Evolutionary conservation across 2,797 vertebrate species (phyloP).

Genomic region (Centropyge bicolor): DNA sequence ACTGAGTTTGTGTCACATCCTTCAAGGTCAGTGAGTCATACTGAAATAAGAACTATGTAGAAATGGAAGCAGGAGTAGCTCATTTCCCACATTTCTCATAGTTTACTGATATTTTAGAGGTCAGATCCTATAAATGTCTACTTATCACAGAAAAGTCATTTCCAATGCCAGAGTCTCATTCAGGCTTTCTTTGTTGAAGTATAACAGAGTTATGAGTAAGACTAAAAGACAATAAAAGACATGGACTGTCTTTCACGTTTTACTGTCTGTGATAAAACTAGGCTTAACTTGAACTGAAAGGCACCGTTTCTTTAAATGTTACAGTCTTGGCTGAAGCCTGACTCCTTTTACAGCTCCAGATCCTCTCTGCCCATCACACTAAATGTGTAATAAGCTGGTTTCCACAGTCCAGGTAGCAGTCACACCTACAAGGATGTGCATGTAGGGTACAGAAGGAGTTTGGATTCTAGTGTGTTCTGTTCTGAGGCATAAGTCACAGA

Average conservation of each 20-base stretch:
- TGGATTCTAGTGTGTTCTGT: too few relatives aligned
- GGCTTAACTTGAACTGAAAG: slow-evolving; percentile 30
- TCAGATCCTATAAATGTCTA: slow-evolving; percentile 5
- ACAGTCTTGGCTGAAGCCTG: neutral
- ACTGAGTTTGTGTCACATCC: slow-evolving; percentile 14
- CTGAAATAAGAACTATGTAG: neutral
- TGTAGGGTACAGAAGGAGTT: neutral
- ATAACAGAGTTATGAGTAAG: slow-evolving; percentile 39
- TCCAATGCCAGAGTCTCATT: slow-evolving; percentile 14
- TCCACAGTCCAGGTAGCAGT: neutral
- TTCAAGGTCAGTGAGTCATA: slow-evolving; percentile 14
- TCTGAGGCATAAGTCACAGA: too few relatives aligned
- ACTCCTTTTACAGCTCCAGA: neutral
- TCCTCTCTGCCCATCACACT: neutral
- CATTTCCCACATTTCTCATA: slow-evolving; percentile 15
- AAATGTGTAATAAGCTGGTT: neutral
- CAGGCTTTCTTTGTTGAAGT: neutral
- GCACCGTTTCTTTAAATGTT: slow-evolving; percentile 8
- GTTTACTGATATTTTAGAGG: slow-evolving; percentile 14
- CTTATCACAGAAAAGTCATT: slow-evolving; percentile 11
- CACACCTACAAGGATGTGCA: neutral
- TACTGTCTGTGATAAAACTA: slow-evolving; percentile 17
- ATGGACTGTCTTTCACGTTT: slow-evolving; percentile 52
- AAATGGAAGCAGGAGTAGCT: neutral
- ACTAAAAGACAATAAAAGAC: slow-evolving; percentile 48